Percentiles rank a stretch among this genome's conserved stretches.
Conservation (phyloP, 2,888 invertebrate species). For the Isoperla grammatica region DNA sequence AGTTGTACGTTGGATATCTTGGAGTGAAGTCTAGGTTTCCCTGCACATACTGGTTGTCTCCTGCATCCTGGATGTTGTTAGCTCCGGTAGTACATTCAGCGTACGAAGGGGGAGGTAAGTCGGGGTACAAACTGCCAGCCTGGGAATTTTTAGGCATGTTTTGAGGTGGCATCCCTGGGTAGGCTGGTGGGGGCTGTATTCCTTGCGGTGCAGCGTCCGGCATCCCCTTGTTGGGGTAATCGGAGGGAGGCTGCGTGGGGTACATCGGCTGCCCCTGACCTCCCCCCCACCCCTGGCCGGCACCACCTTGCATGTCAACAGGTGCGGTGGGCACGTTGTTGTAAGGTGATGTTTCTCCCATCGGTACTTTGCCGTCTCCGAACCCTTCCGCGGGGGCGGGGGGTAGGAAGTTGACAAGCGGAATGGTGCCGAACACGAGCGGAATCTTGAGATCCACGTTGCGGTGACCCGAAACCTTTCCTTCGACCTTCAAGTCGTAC, state of each 20-base stretch:
- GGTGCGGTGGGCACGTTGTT: constrained; percentile 2
- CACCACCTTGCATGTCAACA: not conserved
- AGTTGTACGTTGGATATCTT: constrained; percentile 2
- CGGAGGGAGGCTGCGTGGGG: not conserved
- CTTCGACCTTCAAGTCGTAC: constrained; percentile 63
- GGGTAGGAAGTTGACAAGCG: constrained; percentile 46
- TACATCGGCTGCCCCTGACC: not conserved
- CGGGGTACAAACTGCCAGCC: constrained; percentile 33
- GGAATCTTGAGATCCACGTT: constrained; percentile 60
- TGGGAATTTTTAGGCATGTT: constrained; percentile 40
- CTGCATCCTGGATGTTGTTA: constrained; percentile 51
- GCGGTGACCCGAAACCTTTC: constrained; percentile 58
- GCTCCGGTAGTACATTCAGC: constrained; percentile 43
- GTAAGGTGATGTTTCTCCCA: constrained; percentile 10
- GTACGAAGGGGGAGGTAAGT: constrained; percentile 59
- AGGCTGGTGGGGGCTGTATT: not conserved
- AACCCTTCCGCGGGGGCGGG: constrained; percentile 42
- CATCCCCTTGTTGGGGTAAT: not conserved
- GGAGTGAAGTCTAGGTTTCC: not conserved
- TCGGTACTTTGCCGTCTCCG: constrained; percentile 39
- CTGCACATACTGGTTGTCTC: constrained; percentile 43
- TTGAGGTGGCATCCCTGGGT: constrained; percentile 31
- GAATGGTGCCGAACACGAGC: constrained; percentile 70
- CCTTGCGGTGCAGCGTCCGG: not conserved
- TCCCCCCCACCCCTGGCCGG: not conserved